A percentile compares a stretch with the other conserved stretches of the same genome.
phyloP scores from a whole-genome alignment of 2,888 invertebrate genomes.

The Pterobdella sp. region DNA sequence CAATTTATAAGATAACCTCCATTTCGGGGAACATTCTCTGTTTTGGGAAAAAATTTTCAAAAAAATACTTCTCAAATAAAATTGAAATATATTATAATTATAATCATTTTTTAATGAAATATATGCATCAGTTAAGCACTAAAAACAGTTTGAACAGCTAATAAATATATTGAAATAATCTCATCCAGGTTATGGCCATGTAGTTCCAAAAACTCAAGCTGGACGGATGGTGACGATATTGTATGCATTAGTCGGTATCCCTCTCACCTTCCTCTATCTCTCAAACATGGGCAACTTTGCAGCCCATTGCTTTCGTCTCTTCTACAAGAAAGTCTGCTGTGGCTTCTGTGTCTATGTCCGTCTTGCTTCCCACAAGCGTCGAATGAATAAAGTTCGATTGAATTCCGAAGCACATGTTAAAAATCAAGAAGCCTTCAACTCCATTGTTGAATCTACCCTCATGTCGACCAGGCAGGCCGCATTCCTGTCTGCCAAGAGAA shows the following conservation, averaged over 20 bases:
- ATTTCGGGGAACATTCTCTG: no score
- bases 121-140: no score
- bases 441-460: slow-evolving; percentile 20
- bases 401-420: slow-evolving; percentile 21
- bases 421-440: slow-evolving; percentile 26
- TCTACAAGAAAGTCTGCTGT: slow-evolving; percentile 39
- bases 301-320: slow-evolving; percentile 40
- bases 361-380: slow-evolving; percentile 15
- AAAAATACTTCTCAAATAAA: no score
- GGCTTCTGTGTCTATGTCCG: slow-evolving; percentile 26
- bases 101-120: no score
- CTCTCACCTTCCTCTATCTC: slow-evolving; percentile 41
- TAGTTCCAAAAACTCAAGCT: slow-evolving; percentile 40
- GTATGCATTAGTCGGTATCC: slow-evolving; percentile 41
- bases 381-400: slow-evolving; percentile 17
- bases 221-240: slow-evolving; percentile 41
- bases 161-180: no score
- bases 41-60: no score
- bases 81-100: no score
- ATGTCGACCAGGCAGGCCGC: slow-evolving; percentile 3
- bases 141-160: no score
- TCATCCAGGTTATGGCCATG: slow-evolving; percentile 41
- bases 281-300: slow-evolving; percentile 42
- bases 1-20: no score
- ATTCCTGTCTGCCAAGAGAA: not conserved